A percentile compares a stretch with the other conserved stretches of the same genome.
Conservation (phyloP, 2,888 invertebrate species). For the Rhagium mordax region DNA sequence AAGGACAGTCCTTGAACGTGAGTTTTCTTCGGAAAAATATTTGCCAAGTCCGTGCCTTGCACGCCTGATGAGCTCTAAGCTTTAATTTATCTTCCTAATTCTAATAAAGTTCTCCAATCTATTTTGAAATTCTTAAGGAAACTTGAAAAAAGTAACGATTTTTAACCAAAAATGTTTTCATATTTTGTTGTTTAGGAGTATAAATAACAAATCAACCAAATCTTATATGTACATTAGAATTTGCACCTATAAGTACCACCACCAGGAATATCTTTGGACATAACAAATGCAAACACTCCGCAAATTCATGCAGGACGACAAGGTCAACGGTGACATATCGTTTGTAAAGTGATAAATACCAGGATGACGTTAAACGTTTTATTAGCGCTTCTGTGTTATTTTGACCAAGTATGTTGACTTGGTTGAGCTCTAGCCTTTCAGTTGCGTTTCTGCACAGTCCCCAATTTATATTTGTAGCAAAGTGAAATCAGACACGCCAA, state of each 20-base stretch:
- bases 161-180: too few species aligned
- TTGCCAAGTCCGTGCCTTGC: too few species aligned
- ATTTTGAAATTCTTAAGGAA: too few species aligned
- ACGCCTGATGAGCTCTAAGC: too few species aligned
- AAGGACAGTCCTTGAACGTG: too few species aligned
- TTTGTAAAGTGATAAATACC: background rate
- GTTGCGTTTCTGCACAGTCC: background rate
- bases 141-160: too few species aligned
- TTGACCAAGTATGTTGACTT: background rate
- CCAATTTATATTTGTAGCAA: background rate
- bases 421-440: background rate
- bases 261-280: background rate
- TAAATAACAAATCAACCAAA: too few species aligned
- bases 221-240: too few species aligned
- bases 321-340: background rate
- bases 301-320: background rate
- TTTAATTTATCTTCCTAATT: too few species aligned
- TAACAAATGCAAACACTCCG: background rate
- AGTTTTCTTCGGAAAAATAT: too few species aligned
- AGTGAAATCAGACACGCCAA: background rate
- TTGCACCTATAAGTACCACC: background rate
- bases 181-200: too few species aligned
- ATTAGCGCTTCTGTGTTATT: background rate
- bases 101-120: too few species aligned
- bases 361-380: background rate